A percentile compares a stretch with the other conserved stretches of the same genome.
These are phyloP conservation scores for Plutomurus gul DNA, from an alignment of 1,140 invertebrate genomes.

Conservation along the genomic window DNA sequence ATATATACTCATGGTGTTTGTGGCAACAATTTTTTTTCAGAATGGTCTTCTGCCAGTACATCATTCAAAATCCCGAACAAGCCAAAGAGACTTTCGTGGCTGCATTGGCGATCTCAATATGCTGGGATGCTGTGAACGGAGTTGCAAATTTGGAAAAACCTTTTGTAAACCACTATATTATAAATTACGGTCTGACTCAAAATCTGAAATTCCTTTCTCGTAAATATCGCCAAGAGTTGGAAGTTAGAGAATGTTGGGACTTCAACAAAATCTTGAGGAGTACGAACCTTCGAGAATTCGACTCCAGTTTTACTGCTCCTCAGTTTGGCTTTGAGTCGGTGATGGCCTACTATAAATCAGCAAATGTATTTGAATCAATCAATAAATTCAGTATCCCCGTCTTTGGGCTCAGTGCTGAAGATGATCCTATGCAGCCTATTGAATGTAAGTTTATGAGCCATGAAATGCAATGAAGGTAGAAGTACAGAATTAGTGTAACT, in stretches of 20 bases:
- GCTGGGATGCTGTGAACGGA: slow-evolving; percentile 44
- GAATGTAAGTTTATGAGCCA: slow-evolving; percentile 35
- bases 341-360: slow-evolving; percentile 47
- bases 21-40: no score
- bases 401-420: slow-evolving; percentile 43
- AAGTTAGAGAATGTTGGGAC: slow-evolving; percentile 50
- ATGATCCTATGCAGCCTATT: slow-evolving; percentile 48
- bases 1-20: no score
- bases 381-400: slow-evolving; percentile 50
- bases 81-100: slow-evolving; percentile 66
- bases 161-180: slow-evolving; percentile 45
- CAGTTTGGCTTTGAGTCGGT: slow-evolving; percentile 49
- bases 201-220: slow-evolving; percentile 42
- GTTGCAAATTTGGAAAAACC: slow-evolving; percentile 42
- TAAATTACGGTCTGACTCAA: slow-evolving; percentile 45
- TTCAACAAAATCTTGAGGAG: slow-evolving; percentile 47
- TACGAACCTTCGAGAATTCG: slow-evolving; percentile 47
- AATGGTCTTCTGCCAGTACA: slow-evolving; percentile 76
- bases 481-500: no score
- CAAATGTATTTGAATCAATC: slow-evolving; percentile 38
- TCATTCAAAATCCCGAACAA: slow-evolving; percentile 66
- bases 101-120: slow-evolving; percentile 57
- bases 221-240: slow-evolving; percentile 38
- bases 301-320: slow-evolving; percentile 48
- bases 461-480: neutral